phyloP scores from a whole-genome alignment of 2,797 vertebrate genomes.

The Manis pentadactyla region DNA sequence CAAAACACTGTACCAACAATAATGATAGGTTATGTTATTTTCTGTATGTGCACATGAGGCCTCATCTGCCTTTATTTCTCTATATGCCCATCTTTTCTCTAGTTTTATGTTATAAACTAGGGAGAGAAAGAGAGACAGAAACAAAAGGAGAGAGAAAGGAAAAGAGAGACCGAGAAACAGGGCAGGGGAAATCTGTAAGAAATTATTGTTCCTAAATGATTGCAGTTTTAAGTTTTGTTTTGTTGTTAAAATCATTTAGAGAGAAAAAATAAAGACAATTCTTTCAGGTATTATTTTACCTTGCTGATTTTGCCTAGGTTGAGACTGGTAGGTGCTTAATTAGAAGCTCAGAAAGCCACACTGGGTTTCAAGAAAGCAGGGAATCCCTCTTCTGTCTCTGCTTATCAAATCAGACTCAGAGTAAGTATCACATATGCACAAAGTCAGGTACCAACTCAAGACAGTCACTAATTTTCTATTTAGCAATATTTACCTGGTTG shows the following conservation, averaged over 20 bases:
- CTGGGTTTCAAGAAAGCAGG: background rate
- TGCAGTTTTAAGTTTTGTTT: background rate
- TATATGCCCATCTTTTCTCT: background rate
- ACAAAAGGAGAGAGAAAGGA: background rate
- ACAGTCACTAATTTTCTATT: background rate
- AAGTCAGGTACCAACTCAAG: background rate
- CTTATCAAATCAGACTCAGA: background rate
- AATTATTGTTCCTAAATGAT: background rate
- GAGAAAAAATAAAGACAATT: background rate
- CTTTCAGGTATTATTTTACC: background rate
- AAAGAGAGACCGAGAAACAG: background rate
- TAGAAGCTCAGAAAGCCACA: background rate
- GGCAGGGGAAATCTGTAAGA: background rate
- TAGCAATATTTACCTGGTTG: background rate
- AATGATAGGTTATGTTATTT: background rate
- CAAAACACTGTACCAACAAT: background rate
- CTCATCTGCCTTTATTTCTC: constrained; percentile 11
- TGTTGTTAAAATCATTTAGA: constrained; percentile 7
- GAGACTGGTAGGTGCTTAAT: background rate
- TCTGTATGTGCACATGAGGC: background rate
- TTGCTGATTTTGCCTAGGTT: background rate
- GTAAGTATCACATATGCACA: background rate
- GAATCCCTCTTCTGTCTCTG: background rate
- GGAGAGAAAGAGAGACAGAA: background rate
- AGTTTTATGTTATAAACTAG: background rate